Evolutionary conservation across 1,140 invertebrate species (phyloP).

Genomic region (Drosophila albomicans): DNA sequence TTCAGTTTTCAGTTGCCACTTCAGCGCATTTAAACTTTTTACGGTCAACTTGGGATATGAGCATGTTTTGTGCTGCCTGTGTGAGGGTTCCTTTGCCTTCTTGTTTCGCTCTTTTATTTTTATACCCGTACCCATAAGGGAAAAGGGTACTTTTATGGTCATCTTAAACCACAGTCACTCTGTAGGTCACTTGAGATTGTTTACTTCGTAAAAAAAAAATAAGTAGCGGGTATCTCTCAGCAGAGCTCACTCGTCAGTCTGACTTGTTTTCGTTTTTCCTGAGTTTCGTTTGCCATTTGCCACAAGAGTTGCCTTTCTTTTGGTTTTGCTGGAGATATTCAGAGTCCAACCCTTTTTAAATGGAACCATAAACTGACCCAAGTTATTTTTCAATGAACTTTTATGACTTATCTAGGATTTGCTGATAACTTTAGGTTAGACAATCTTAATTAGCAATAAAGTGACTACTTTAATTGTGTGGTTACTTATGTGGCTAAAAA

Average conservation of each 20-base stretch:
- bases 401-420: neutral
- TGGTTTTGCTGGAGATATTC: neutral
- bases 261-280: neutral
- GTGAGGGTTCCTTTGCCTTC: slow-evolving; percentile 2
- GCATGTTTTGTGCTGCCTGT: slow-evolving; percentile 25
- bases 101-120: neutral
- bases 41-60: slow-evolving; percentile 50
- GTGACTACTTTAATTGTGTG: slow-evolving; percentile 14
- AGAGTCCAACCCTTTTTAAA: slow-evolving; percentile 1
- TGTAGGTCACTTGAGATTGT: no score
- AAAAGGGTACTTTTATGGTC: no score
- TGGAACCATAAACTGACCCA: slow-evolving; percentile 17
- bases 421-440: neutral
- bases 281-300: slow-evolving; percentile 24
- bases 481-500: neutral
- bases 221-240: no score
- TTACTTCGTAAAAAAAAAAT: no score
- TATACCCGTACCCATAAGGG: neutral
- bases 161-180: no score
- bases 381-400: slow-evolving; percentile 9
- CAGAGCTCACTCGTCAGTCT: no score
- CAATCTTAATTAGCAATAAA: slow-evolving; percentile 30
- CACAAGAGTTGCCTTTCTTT: slow-evolving; percentile 13
- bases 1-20: slow-evolving; percentile 31
- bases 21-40: slow-evolving; percentile 52